phyloP scores from a whole-genome alignment of 2,113 vertebrate genomes.

The Cyanoderma ruficeps region DNA sequence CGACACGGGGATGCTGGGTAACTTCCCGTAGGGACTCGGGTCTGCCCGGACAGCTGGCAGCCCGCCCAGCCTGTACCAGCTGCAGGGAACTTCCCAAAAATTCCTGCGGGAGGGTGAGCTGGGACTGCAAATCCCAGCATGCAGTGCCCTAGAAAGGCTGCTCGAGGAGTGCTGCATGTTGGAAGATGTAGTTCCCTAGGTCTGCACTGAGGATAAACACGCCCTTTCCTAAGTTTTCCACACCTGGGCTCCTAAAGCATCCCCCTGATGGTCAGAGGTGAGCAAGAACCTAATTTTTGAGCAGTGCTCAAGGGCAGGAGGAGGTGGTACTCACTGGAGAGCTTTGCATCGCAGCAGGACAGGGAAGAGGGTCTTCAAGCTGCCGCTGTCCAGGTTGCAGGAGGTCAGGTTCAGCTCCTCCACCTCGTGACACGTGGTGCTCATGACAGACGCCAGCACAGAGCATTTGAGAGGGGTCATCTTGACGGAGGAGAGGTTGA shows the following conservation, averaged over 20 bases:
- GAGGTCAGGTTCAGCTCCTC: slow-evolving; percentile 87
- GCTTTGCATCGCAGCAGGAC: slow-evolving; percentile 82
- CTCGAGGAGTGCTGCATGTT: not conserved
- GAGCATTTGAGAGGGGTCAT: slow-evolving; percentile 94
- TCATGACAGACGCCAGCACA: slow-evolving; percentile 84
- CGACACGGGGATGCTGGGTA: not conserved
- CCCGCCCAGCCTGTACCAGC: not conserved
- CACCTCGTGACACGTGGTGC: slow-evolving; percentile 79
- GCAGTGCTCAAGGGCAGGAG: not conserved
- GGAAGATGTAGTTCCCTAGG: not conserved
- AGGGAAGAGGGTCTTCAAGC: slow-evolving; percentile 80
- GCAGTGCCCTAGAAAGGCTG: not conserved
- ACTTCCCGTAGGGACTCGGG: not conserved
- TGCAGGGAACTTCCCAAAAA: not conserved
- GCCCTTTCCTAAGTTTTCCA: not conserved
- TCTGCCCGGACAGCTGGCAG: not conserved
- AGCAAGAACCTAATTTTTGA: not conserved
- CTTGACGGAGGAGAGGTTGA: slow-evolving; percentile 82
- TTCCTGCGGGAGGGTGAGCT: not conserved
- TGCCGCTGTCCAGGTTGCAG: slow-evolving; percentile 83
- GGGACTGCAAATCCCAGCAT: not conserved
- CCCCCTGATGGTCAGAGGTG: not conserved
- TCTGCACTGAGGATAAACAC: not conserved
- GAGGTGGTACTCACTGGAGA: slow-evolving; percentile 83
- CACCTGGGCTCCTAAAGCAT: not conserved